Conservation (phyloP, 2,888 invertebrate genomes). For the Schizotus pectinicornis region DNA sequence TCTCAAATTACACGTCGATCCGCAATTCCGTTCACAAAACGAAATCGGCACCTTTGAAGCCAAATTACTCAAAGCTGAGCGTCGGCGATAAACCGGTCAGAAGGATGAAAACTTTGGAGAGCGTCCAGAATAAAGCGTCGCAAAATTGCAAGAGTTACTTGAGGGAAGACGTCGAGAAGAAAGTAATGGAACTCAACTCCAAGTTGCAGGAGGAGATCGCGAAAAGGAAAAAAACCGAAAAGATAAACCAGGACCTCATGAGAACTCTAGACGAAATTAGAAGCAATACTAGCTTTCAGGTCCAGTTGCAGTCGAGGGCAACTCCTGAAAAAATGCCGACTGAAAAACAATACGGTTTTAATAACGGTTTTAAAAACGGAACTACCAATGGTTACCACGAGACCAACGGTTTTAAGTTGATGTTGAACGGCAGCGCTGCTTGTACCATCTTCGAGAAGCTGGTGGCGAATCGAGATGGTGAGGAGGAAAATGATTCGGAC, state of each 20-base stretch:
- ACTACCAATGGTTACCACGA: constrained; percentile 15
- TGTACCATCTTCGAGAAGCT: constrained; percentile 49
- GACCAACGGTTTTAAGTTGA: constrained; percentile 25
- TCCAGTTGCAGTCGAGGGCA: constrained; percentile 15
- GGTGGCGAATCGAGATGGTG: constrained; percentile 39
- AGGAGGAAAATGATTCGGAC: constrained; percentile 31
- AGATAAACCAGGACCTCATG: constrained; percentile 66
- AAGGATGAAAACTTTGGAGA: constrained; percentile 40
- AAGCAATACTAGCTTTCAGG: constrained; percentile 30
- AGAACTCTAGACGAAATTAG: constrained; percentile 65
- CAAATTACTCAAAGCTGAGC: constrained; percentile 28
- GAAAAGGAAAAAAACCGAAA: constrained; percentile 68
- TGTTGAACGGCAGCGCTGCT: constrained; percentile 31
- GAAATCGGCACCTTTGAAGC: constrained; percentile 46
- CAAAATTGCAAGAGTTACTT: background rate
- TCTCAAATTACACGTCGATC: constrained; percentile 37
- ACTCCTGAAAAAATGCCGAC: background rate
- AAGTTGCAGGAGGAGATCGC: constrained; percentile 68
- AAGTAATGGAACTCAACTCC: constrained; percentile 59
- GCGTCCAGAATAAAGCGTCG: constrained; percentile 7
- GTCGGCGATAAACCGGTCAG: constrained; percentile 33
- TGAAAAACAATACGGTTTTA: constrained; percentile 1
- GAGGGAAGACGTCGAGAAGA: constrained; percentile 31
- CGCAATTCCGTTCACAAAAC: constrained; percentile 41
- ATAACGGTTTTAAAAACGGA: constrained; percentile 25